Base-by-base conservation (phyloP, 2,797 vertebrate genomes). In the Bufotes viridis region DNA sequence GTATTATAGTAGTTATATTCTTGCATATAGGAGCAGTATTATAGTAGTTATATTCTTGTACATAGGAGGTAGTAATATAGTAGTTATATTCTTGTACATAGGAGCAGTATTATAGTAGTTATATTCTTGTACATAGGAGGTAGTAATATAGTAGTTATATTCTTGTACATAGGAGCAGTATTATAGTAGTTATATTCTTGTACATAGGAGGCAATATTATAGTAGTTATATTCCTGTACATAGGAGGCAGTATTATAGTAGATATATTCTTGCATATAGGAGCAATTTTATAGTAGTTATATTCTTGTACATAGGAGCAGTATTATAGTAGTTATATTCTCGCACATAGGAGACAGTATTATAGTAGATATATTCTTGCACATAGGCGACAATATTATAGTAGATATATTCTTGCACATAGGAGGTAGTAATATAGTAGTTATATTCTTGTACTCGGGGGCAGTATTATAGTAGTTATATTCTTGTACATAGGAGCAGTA, bases 1-100 rank as follows among this genome's bases (percentile, higher is more conserved):
- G n/a, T n/a, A n/a, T n/a, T n/a, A n/a, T n/a, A n/a, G n/a, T n/a
- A n/a, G n/a, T n/a, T n/a, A n/a, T n/a, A n/a, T n/a, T n/a, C n/a
- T n/a, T n/a, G n/a, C n/a, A n/a, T n/a, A n/a, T n/a, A n/a, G n/a
- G n/a, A n/a, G n/a, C n/a, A n/a, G n/a, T 63, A 63, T 63, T 63
- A 63, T 63, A 63, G 60, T 63, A 63, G 60, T 63, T 63, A 63
- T 63, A 63, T 63, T 63, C 60, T 63, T 63, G 60, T 63, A 63
- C 60, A 63, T 63, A 63, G 60, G 60, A 22, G n/a, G 60, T 6
- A 63, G 60, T 63, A 63, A 22, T 63, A 63, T 63, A 63, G 60
- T 63, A 63, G 60, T 63, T 63, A 63, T 63, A 63, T 63, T 22
- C 18, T 63, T 63, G 60, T 63, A 63, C 60, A 63, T 63, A 63